Evolutionary conservation across 2,113 vertebrate genomes (phyloP), one percentile per base, ranked within the genome.

Genomic region (Myotis lucifugus): DNA sequence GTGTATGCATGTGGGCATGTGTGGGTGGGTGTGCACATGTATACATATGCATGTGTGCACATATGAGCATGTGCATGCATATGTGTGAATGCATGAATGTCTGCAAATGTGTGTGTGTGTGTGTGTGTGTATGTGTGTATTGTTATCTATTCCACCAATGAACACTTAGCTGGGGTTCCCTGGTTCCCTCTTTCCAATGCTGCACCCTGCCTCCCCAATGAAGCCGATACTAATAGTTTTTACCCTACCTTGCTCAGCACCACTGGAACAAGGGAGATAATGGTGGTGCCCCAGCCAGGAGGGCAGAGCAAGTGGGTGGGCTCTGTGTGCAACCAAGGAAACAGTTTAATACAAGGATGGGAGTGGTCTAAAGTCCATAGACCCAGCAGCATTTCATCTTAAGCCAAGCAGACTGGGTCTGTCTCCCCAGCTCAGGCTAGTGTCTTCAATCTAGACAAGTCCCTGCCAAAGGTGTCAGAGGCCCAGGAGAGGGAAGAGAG

Each of bases 391-490:
- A 72, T 13, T 66, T 79, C 46, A 78, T 48, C n/a, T 73, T 83
- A 54, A 90, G 81, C 27, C 40, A 56, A 85, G 42, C 15, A 0
- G 2, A 54, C 42, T 0, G 0, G 70, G 37, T 42, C n/a, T 88
- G 19, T 27, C 37, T 2, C 2, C 4, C 4, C 11, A 70, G 25
- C 9, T 66, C 0, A 2, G 8, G 52, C 29, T 0, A 48, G 8
- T 27, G 19, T 88, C 50, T 76, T 76, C 56, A 59, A 10, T 25
- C 34, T 46, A 52, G 21, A 64, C 23, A 52, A 79, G 21, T 34
- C 27, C 34, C 42, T 93, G 66, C 8, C 42, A 79, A 37, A 8
- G 66, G 10, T 46, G 85, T 48, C 64, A 32, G 46, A 66, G 29
- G 17, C 34, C 23, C 54, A 37, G 8, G 19, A 90, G 25, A 93